phyloP scores from a whole-genome alignment of 2,113 vertebrate species.

The Ellobius talpinus region DNA sequence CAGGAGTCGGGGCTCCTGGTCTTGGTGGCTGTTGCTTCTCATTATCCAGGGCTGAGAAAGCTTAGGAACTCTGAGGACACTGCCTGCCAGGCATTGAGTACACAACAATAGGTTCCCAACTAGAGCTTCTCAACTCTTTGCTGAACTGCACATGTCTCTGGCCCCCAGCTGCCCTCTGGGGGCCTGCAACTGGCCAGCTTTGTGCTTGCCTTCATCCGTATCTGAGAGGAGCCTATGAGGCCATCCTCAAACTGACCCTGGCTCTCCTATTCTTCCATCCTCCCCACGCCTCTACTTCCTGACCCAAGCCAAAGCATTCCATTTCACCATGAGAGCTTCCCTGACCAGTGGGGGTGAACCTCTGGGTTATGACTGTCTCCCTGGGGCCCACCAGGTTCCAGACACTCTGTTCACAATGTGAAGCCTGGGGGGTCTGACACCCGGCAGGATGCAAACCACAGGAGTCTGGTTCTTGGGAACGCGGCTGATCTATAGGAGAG shows the following conservation, averaged over 20 bases:
- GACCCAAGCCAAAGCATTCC: background rate
- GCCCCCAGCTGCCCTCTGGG: background rate
- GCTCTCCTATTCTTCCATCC: background rate
- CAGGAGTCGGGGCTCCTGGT: background rate
- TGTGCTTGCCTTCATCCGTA: too few species aligned
- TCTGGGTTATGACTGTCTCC: background rate
- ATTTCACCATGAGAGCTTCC: background rate
- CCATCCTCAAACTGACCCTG: background rate
- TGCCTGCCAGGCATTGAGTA: too few species aligned
- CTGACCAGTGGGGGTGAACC: background rate
- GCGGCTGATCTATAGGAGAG: background rate
- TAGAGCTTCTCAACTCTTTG: too few species aligned
- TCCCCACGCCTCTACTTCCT: background rate
- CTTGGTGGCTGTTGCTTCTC: background rate
- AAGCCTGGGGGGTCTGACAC: background rate
- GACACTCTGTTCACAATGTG: rapidly evolving
- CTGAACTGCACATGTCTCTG: background rate
- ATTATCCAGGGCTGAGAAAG: background rate
- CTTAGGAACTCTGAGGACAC: background rate
- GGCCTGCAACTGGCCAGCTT: background rate
- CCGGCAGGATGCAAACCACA: background rate
- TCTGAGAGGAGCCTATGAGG: background rate
- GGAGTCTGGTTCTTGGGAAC: background rate
- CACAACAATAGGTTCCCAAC: background rate
- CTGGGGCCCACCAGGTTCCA: background rate